These are phyloP conservation scores for Gastrophysa polygoni DNA, from an alignment of 2,888 invertebrate genomes.

Conservation along the genomic window DNA sequence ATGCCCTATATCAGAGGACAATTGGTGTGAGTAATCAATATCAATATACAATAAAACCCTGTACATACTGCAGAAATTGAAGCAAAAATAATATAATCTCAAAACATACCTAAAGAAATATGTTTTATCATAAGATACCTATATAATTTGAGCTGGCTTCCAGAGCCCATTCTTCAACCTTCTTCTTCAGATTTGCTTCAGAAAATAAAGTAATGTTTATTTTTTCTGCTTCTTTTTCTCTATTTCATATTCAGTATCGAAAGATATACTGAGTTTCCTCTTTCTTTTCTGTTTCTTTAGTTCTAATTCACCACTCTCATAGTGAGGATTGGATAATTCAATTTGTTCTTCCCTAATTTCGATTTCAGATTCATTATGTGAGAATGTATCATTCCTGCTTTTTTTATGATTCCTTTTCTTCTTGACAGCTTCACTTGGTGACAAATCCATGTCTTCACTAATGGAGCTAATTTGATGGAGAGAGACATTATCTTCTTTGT, in stretches of 20 bases:
- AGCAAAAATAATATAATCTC: too few relatives aligned
- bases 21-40: conserved; percentile 59
- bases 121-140: too few relatives aligned
- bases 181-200: too few relatives aligned
- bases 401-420: neutral
- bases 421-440: neutral
- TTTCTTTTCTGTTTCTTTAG: neutral
- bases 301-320: neutral
- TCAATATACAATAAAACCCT: too few relatives aligned
- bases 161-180: too few relatives aligned
- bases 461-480: neutral
- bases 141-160: too few relatives aligned
- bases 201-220: too few relatives aligned
- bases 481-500: neutral
- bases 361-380: neutral
- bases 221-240: neutral
- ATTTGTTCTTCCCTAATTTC: neutral
- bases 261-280: neutral
- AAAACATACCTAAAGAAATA: too few relatives aligned
- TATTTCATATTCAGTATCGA: conserved; percentile 2
- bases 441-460: neutral
- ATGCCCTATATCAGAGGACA: conserved; percentile 70
- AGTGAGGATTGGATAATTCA: neutral
- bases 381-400: neutral
- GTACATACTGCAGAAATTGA: too few relatives aligned